phyloP scores from a whole-genome alignment of 2,113 vertebrate genomes.

The Strix aluco region DNA sequence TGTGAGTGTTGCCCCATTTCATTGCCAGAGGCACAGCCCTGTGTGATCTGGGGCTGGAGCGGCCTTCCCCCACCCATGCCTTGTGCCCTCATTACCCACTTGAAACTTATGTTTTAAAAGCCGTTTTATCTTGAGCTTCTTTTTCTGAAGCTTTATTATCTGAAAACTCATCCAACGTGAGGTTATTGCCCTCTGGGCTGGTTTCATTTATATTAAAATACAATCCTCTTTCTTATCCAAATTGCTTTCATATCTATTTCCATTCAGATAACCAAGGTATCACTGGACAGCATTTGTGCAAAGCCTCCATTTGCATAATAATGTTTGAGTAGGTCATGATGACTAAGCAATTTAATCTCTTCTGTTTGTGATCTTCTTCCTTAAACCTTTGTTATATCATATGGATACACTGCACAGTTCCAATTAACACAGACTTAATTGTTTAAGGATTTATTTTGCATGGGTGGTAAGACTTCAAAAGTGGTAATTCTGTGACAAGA shows the following conservation, averaged over 20 bases:
- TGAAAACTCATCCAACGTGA: background rate
- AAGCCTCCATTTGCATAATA: slow-evolving; percentile 19
- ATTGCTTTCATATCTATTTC: background rate
- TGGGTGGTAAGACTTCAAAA: background rate
- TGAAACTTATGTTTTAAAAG: background rate
- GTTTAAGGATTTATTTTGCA: background rate
- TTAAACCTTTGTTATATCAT: background rate
- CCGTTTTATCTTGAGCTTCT: background rate
- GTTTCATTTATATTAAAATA: background rate
- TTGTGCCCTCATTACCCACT: background rate
- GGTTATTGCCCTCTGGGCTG: background rate
- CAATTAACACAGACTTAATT: background rate
- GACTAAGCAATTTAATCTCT: slow-evolving; percentile 42
- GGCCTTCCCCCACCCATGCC: background rate
- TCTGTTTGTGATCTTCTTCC: background rate
- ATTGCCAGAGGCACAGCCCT: background rate
- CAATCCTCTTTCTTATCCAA: background rate
- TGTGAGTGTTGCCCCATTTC: accelerated
- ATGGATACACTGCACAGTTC: background rate
- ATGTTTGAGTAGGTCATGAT: background rate
- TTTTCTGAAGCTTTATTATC: background rate
- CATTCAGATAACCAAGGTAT: slow-evolving; percentile 6
- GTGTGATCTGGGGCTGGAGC: background rate
- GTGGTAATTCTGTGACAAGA: background rate
- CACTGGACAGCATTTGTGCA: background rate